Evolutionary conservation across 2,113 vertebrate species (phyloP).

Genomic region (Antechinus stuartii): DNA sequence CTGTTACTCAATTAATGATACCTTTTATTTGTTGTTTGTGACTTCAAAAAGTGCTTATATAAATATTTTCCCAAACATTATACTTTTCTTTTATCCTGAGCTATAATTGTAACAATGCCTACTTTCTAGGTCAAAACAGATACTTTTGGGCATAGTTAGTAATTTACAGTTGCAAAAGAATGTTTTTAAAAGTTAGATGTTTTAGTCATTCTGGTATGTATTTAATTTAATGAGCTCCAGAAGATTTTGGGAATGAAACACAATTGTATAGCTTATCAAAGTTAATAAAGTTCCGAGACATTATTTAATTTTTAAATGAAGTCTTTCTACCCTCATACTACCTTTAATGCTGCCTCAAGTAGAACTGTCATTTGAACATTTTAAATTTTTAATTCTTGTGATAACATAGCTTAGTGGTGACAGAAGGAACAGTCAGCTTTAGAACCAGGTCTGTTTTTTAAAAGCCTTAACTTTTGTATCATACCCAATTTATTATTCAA

Average conservation of each 20-base stretch:
- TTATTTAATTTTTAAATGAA: not conserved
- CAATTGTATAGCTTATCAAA: not conserved
- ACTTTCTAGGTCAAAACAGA: not conserved
- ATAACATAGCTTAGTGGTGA: not conserved
- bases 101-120: not conserved
- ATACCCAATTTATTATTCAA: not conserved
- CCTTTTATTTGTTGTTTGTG: not conserved
- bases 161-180: not conserved
- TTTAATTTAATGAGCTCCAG: not conserved
- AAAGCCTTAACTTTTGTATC: not conserved
- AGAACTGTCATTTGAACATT: not conserved
- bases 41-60: not conserved
- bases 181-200: not conserved
- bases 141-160: not conserved
- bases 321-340: not conserved
- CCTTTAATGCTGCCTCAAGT: not conserved
- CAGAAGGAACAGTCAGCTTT: not conserved
- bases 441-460: not conserved
- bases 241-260: not conserved
- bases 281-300: not conserved
- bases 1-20: not conserved
- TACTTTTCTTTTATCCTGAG: not conserved
- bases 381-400: not conserved
- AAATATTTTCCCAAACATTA: not conserved
- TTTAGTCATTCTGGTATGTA: not conserved